phyloP scores from a whole-genome alignment of 2,797 vertebrate genomes.

The Distichodus sexfasciatus region DNA sequence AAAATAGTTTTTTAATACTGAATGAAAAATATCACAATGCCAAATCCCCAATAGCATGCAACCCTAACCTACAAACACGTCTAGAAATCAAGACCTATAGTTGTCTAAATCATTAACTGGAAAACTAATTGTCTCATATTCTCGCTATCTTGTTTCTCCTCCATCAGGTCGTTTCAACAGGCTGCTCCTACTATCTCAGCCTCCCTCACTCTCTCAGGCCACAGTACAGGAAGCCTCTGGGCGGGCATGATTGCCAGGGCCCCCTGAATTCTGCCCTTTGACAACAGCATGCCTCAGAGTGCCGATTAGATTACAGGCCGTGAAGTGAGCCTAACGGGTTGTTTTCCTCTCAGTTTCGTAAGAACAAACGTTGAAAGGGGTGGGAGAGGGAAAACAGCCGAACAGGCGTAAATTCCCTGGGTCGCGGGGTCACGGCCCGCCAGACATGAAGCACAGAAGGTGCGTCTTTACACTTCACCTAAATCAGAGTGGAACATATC shows the following conservation, averaged over 20 bases:
- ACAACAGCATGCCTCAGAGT: slow-evolving; percentile 20
- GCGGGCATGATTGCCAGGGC: slow-evolving; percentile 39
- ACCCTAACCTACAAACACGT: too few relatives aligned
- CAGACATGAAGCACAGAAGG: slow-evolving; percentile 14
- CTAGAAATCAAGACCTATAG: too few relatives aligned
- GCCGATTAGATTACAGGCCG: slow-evolving; percentile 46
- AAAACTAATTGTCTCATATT: too few relatives aligned
- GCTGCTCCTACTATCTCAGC: slow-evolving; percentile 8
- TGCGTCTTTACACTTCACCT: slow-evolving; percentile 23
- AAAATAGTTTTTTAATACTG: too few relatives aligned
- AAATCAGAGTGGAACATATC: slow-evolving; percentile 37
- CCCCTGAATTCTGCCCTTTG: slow-evolving; percentile 15
- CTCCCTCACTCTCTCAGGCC: slow-evolving; percentile 21
- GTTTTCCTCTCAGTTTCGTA: neutral
- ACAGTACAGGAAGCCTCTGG: slow-evolving; percentile 45
- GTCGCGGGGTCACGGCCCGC: slow-evolving; percentile 18
- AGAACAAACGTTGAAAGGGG: slow-evolving; percentile 18
- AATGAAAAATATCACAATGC: too few relatives aligned
- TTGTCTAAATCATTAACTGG: too few relatives aligned
- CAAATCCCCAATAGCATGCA: too few relatives aligned
- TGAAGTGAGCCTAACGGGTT: slow-evolving; percentile 36
- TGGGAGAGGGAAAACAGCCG: slow-evolving; percentile 9
- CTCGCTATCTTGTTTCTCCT: neutral
- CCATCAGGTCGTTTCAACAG: neutral
- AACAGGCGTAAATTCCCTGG: slow-evolving; percentile 15